Base-by-base conservation (phyloP, 2,113 vertebrate species). In the Bombycilla garrulus region DNA sequence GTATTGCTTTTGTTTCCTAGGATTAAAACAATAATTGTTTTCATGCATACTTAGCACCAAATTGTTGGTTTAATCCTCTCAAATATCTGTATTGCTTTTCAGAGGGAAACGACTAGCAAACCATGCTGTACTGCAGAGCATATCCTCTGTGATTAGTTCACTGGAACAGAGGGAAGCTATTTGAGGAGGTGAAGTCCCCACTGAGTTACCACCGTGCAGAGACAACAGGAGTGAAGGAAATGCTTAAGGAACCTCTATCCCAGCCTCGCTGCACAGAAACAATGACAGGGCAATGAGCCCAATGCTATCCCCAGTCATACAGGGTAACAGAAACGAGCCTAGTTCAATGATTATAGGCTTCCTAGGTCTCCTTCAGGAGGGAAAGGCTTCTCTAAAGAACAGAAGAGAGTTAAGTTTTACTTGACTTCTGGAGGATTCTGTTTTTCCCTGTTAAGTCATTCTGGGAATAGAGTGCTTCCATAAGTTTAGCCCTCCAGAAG, bases 291-390 rank as follows among this genome's bases (percentile, higher is more conserved):
- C 38, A 81, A 57, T 10, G 20, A 76, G 23, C 29, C 17, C n/a
- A 36, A 0, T 3, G 29, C 6, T 40, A 35, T 7, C 10, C 24
- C 23, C 64, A 53, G 3, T 18, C 42, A 38, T 3, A 28, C 1
- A 22, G 20, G 23, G 15, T 50, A 67, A 66, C 9, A 58, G 78
- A 91, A 81, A 3, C 7, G 9, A 44, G 7, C 15, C 88, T 70
- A 53, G 10, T n/a, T 85, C 26, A 67, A 86, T 6, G 11, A 40
- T 26, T 73, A 53, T 4, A 70, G 15, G 15, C 24, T 86, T 82
- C 16, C 9, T 36, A 47, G 4, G n/a, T 47, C 57, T 29, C n/a
- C 16, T 72, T 23, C 2, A 11, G 42, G 25, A 65, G 12, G 15
- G 11, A 80, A 86, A 80, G 13, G 8, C 8, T 77, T 47, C 11